Conservation (phyloP, 1,140 invertebrate genomes). For the Drosophila athabasca region DNA sequence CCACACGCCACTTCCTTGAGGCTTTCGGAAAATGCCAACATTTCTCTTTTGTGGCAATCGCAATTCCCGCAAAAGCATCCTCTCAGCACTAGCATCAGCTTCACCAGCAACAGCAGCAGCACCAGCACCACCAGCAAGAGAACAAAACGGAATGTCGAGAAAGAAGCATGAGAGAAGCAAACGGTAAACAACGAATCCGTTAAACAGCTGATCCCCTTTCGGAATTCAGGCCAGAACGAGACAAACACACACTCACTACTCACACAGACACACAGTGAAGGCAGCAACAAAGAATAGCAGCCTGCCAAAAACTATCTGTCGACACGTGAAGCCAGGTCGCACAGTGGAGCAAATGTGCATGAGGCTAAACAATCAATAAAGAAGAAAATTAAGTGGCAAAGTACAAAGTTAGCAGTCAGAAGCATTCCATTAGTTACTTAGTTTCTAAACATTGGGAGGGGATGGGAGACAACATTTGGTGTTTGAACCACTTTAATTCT, state of each 20-base stretch:
- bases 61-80: constrained; percentile 9
- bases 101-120: constrained; percentile 2
- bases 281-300: not conserved
- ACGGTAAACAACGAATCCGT: constrained; percentile 67
- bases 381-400: too few species aligned
- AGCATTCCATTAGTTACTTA: too few species aligned
- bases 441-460: too few species aligned
- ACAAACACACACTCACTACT: constrained; percentile 8
- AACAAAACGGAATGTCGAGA: not conserved
- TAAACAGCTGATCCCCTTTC: constrained; percentile 63
- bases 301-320: constrained; percentile 61
- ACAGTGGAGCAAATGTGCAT: constrained; percentile 17
- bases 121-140: constrained; percentile 1
- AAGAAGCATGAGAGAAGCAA: constrained; percentile 12
- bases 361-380: not conserved
- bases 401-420: too few species aligned
- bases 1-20: too few species aligned
- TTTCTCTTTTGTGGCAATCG: constrained; percentile 34
- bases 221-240: constrained; percentile 11
- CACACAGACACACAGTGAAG: not conserved
- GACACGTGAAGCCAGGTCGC: constrained; percentile 36
- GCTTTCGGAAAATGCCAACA: not conserved
- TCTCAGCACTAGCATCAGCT: not conserved
- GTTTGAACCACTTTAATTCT: not conserved
- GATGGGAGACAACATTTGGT: too few species aligned